Percentiles rank a stretch among this genome's conserved stretches.
phyloP scores from a whole-genome alignment of 2,797 vertebrate genomes.

The Lerista edwardsae region DNA sequence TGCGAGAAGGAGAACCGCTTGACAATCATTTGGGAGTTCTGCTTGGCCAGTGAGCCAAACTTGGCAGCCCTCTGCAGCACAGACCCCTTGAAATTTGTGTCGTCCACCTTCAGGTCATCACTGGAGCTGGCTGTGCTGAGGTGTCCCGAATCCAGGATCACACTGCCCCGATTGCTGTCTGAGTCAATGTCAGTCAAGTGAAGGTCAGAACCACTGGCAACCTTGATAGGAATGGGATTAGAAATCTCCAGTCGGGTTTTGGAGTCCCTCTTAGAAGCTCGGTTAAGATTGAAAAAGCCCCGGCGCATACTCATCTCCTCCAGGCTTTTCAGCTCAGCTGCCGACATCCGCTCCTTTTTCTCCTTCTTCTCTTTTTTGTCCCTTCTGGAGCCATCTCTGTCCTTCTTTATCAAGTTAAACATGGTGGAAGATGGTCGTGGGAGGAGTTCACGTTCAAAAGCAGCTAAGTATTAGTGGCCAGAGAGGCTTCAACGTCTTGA shows the following conservation, averaged over 20 bases:
- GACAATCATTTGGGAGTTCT: conserved; percentile 96
- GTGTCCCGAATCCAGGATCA: conserved; percentile 88
- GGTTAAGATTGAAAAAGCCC: conserved; percentile 95
- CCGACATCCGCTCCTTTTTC: conserved; percentile 95
- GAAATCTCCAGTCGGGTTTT: conserved; percentile 94
- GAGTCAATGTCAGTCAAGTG: conserved; percentile 94
- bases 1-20: conserved; percentile 97
- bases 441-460: not conserved
- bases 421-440: conserved; percentile 73
- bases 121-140: conserved; percentile 94
- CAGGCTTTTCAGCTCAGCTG: conserved; percentile 91
- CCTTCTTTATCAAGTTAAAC: conserved; percentile 95
- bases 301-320: conserved; percentile 97
- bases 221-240: conserved; percentile 97
- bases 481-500: not conserved
- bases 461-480: rapidly evolving
- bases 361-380: conserved; percentile 94
- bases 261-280: conserved; percentile 90
- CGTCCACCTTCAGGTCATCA: conserved; percentile 88
- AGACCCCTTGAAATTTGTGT: conserved; percentile 84
- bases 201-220: conserved; percentile 90
- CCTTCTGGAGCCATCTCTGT: conserved; percentile 86
- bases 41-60: conserved; percentile 92
- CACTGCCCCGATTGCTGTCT: conserved; percentile 92
- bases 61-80: conserved; percentile 92